Percentiles rank a stretch among this genome's conserved stretches.
phyloP scores from a whole-genome alignment of 2,888 invertebrate genomes.

The Himalopsyche tibetana region DNA sequence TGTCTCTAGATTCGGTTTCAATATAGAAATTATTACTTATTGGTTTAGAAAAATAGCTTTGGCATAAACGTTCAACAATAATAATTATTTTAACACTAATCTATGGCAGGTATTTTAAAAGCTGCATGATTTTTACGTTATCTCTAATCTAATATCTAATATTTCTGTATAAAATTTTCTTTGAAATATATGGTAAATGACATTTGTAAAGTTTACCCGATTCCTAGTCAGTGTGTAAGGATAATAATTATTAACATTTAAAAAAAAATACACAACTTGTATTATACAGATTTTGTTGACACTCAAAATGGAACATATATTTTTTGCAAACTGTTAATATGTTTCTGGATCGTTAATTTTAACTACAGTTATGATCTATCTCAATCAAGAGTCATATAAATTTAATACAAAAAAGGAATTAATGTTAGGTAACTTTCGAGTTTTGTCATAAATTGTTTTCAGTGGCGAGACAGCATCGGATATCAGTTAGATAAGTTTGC shows the following conservation, averaged over 20 bases:
- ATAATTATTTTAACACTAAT: constrained; percentile 6
- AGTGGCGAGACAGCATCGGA: constrained; percentile 12
- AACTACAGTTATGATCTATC: constrained; percentile 32
- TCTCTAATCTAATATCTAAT: constrained; percentile 23
- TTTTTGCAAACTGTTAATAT: too few species aligned
- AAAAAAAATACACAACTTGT: too few species aligned
- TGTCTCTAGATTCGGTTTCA: neutral
- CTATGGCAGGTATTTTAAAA: constrained; percentile 34
- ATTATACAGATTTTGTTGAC: too few species aligned
- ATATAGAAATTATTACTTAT: neutral
- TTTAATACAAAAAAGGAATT: constrained; percentile 38
- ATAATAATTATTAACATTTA: too few species aligned
- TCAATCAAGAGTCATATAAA: neutral
- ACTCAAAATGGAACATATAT: too few species aligned
- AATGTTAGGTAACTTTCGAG: constrained; percentile 7
- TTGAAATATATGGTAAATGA: too few species aligned
- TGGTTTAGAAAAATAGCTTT: constrained; percentile 5
- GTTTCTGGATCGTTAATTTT: neutral
- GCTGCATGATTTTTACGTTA: constrained; percentile 27
- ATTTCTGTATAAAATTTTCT: neutral
- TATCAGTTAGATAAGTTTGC: constrained; percentile 58
- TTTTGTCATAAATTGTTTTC: constrained; percentile 32
- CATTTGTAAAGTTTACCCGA: too few species aligned
- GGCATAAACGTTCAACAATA: neutral
- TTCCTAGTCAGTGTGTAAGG: too few species aligned